Evolutionary conservation across 2,888 invertebrate species (phyloP), one percentile per base, ranked within the genome.

Genomic region (Oligia latruncula): DNA sequence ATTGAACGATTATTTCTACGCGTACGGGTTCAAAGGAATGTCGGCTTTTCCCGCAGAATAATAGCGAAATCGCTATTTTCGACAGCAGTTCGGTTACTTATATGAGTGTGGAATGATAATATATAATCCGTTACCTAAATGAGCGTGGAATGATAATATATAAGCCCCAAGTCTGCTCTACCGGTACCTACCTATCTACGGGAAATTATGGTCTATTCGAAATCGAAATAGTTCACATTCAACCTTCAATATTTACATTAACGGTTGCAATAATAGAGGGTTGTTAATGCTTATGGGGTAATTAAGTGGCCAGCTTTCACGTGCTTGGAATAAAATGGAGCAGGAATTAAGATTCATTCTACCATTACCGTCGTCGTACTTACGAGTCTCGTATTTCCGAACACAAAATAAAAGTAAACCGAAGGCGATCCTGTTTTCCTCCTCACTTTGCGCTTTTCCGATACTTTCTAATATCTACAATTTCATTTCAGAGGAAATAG

Each of bases 401-500:
- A 62, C 49, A 64, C 29, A 78, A 81, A 84, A 77, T 78, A 67
- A 67, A 86, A 78, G 23, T 23, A 66, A 81, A 68, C 67, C n/a
- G 52, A 65, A 73, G n/a, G 17, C 62, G 35, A 60, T 55, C 49
- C 68, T 62, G 55, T 84, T 87, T 85, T 74, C 72, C 40, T 74
- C 73, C 35, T 84, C 74, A 75, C 72, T 78, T 74, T 40, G n/a
- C 55, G 58, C 70, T 87, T 83, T 84, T 84, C 71, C 82, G 82
- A 79, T 82, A 82, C 78, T 86, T 86, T 87, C 78, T 77, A 75
- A 79, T 86, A 55, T 58, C 29, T 67, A 55, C 60, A 43, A 71
- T 70, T 68, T 75, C 17, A 78, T 74, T 71, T 55, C 55, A 62
- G 58, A 67, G 70, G 55, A 77, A 82, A 78, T 79, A 81, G 71